phyloP scores from a whole-genome alignment of 2,113 vertebrate species.

The Epinephelus moara region DNA sequence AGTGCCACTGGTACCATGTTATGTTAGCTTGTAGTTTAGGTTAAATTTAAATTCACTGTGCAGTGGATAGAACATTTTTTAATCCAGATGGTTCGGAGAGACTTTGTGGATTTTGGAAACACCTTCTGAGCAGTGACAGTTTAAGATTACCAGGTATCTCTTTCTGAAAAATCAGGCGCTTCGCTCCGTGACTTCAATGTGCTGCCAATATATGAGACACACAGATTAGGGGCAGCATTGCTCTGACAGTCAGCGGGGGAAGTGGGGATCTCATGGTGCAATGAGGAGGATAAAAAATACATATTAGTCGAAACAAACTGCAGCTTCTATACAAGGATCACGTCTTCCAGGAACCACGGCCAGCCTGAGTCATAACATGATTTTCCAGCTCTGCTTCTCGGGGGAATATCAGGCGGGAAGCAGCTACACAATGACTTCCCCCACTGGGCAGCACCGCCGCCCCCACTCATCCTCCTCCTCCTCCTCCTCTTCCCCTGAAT shows the following conservation, averaged over 20 bases:
- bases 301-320: too few species aligned
- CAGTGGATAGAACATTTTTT: too few species aligned
- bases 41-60: too few species aligned
- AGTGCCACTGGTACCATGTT: too few species aligned
- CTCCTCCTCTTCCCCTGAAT: constrained; percentile 13
- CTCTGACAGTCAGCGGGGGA: not conserved
- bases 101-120: not conserved
- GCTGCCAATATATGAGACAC: not conserved
- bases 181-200: not conserved
- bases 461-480: constrained; percentile 20
- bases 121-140: not conserved
- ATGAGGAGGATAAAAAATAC: too few species aligned
- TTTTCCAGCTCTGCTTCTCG: constrained; percentile 17
- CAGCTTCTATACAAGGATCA: not conserved
- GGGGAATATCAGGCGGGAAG: constrained; percentile 18
- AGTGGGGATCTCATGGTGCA: not conserved
- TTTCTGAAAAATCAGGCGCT: not conserved
- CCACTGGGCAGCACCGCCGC: not conserved
- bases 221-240: not conserved
- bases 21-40: too few species aligned
- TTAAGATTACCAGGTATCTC: not conserved
- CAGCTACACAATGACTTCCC: constrained; percentile 14
- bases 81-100: too few species aligned
- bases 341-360: constrained; percentile 43
- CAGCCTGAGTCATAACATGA: constrained; percentile 5